Conservation (phyloP, 2,797 vertebrate genomes). For the Lagocephalus sceleratus region DNA sequence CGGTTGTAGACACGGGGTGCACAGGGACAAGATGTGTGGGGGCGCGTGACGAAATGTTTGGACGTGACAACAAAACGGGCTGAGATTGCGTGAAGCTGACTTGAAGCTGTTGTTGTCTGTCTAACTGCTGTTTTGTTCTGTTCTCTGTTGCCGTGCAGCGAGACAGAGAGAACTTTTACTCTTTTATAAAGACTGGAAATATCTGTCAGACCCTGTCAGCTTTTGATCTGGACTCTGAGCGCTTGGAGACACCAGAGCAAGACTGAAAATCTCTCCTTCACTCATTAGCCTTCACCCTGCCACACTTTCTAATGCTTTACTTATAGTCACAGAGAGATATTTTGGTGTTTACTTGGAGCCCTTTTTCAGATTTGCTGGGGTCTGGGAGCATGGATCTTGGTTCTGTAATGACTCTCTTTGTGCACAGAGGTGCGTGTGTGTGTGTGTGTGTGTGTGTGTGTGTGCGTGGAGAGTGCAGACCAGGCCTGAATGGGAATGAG, state of each 20-base stretch:
- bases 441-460: conserved; percentile 56
- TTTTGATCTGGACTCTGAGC: conserved; percentile 52
- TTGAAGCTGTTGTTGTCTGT: neutral
- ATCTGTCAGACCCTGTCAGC: conserved; percentile 60
- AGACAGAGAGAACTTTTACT: conserved; percentile 46
- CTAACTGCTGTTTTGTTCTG: conserved; percentile 17
- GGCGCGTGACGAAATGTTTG: no score
- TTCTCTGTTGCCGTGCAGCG: conserved; percentile 43
- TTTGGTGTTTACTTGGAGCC: conserved; percentile 23
- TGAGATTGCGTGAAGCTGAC: no score
- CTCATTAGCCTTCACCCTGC: conserved; percentile 13
- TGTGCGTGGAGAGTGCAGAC: conserved; percentile 57
- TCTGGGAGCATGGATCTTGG: conserved; percentile 62
- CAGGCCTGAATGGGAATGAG: conserved; percentile 79
- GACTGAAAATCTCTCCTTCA: conserved; percentile 26
- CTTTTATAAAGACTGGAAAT: conserved; percentile 60
- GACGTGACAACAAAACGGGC: no score
- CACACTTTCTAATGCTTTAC: conserved; percentile 11
- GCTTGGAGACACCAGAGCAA: conserved; percentile 28
- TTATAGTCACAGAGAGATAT: conserved; percentile 11
- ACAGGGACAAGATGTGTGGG: no score
- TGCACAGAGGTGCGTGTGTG: conserved; percentile 52
- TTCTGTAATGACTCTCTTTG: conserved; percentile 55
- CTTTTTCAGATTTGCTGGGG: conserved; percentile 40
- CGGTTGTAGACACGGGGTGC: no score